Conservation (phyloP, 2,113 vertebrate species). For the Leptobrachium ailaonicum region DNA sequence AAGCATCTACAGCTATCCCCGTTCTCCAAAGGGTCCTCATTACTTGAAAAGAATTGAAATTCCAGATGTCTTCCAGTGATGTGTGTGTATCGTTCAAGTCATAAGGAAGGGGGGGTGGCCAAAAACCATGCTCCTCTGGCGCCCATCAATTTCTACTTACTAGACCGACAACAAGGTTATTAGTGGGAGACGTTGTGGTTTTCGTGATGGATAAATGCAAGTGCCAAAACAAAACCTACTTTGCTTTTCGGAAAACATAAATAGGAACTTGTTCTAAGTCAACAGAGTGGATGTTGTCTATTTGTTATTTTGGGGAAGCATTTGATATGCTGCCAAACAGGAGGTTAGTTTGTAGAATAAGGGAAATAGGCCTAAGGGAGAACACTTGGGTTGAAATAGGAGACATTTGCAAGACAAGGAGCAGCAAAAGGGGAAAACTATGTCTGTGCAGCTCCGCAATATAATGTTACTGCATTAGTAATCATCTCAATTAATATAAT, state of each 20-base stretch:
- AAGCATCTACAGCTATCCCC: too few species aligned
- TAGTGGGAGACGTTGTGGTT: not conserved
- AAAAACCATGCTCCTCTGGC: too few species aligned
- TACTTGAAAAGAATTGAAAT: too few species aligned
- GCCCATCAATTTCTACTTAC: too few species aligned
- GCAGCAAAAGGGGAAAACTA: not conserved
- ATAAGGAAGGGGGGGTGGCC: too few species aligned
- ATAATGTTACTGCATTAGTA: too few species aligned
- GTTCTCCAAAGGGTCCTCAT: too few species aligned
- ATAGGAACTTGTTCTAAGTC: not conserved
- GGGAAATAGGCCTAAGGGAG: not conserved
- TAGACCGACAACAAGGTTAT: not conserved
- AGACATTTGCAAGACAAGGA: not conserved
- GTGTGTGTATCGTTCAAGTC: too few species aligned
- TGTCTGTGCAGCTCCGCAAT: too few species aligned
- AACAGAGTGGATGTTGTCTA: not conserved
- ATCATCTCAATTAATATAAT: too few species aligned
- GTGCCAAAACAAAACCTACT: not conserved
- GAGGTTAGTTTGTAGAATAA: not conserved
- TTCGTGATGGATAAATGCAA: not conserved
- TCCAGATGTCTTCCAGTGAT: too few species aligned
- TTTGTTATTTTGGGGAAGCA: not conserved
- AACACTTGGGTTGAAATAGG: not conserved
- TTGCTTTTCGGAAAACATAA: not conserved
- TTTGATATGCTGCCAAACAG: not conserved